Base-by-base conservation (phyloP, 92 coral and sea anemone genomes). In the Meandrina meandrites region DNA sequence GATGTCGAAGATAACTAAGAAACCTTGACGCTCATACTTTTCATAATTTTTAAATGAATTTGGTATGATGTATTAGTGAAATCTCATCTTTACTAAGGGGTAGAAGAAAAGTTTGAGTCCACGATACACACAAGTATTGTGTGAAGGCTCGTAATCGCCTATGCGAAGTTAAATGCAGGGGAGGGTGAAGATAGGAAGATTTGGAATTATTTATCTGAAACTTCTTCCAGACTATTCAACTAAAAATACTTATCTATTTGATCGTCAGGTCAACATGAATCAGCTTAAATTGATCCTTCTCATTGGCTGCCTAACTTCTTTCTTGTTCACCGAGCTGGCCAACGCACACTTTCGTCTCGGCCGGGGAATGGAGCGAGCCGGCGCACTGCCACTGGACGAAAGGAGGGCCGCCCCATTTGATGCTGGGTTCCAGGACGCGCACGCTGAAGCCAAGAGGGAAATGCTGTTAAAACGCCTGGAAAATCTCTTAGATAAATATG, bases 321-420 rank as follows among this genome's bases (percentile, higher is more conserved):
- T 92, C 54, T 79, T 92, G n/a, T 77, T 92, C 30, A n/a, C 83
- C 34, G 90, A 92, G 30, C 28, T 83, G 81, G 47, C 89, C 77
- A 76, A 85, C 60, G 94, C 94, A 28, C 94, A 92, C 88, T 92
- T 92, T 62, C 76, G 94, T 54, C 86, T 92, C 66, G 94, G 94
- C 31, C 87, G 90, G 16, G 88, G 82, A 85, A 85, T 85, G 88
- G 75, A 76, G 22, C 82, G 82, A 85, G 82, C 76, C 15, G 81
- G 82, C n/a, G 82, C 24, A 22, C 40, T 17, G 81, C 81, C 81
- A 47, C 47, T 85, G 78, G 72, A 85, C 3, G 75, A 62, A 58
- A 64, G 81, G 37, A 64, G 58, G 66, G 21, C 64, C 81, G 21
- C 88, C 75, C 87, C 56, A 31, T 12, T 32, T 54, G 80, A 36